These are phyloP conservation scores for Eilema griseolum DNA, from an alignment of 2,888 invertebrate genomes.

Conservation along the genomic window DNA sequence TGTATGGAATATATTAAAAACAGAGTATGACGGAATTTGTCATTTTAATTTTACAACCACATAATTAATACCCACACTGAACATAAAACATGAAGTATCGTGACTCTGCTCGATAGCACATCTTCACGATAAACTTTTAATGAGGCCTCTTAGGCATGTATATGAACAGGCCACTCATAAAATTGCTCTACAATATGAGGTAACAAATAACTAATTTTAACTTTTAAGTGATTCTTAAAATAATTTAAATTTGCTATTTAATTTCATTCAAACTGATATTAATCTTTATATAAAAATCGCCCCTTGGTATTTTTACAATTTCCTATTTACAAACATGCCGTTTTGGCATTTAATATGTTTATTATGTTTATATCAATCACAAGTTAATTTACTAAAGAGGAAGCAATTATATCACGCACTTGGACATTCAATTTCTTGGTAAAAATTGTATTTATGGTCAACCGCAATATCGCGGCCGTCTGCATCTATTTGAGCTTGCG, in stretches of 20 bases:
- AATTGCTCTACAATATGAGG: not conserved
- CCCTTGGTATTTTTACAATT: constrained; percentile 15
- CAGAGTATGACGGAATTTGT: not conserved
- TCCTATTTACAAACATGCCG: constrained; percentile 13
- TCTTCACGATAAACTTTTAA: not conserved
- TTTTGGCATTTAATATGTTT: constrained; percentile 2
- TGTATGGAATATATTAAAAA: not conserved
- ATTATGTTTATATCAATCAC: constrained; percentile 21
- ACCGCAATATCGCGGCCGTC: constrained; percentile 47
- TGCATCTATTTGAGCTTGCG: constrained; percentile 32
- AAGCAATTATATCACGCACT: constrained; percentile 40
- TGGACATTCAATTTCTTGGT: constrained; percentile 44
- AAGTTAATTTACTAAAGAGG: constrained; percentile 27
- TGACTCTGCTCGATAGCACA: not conserved
- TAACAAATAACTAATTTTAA: not conserved
- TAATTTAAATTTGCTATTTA: not conserved
- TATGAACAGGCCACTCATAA: not conserved
- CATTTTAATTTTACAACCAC: not conserved
- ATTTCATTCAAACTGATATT: not conserved
- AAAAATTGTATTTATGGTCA: constrained; percentile 40
- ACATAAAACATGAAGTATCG: not conserved
- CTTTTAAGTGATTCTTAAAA: not conserved
- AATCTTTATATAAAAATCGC: not conserved
- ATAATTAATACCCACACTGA: not conserved
- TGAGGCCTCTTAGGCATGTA: not conserved